Percentiles rank a stretch among this genome's conserved stretches.
Evolutionary conservation across 2,797 vertebrate species (phyloP).

Genomic region (Sebastes baramenuke): DNA sequence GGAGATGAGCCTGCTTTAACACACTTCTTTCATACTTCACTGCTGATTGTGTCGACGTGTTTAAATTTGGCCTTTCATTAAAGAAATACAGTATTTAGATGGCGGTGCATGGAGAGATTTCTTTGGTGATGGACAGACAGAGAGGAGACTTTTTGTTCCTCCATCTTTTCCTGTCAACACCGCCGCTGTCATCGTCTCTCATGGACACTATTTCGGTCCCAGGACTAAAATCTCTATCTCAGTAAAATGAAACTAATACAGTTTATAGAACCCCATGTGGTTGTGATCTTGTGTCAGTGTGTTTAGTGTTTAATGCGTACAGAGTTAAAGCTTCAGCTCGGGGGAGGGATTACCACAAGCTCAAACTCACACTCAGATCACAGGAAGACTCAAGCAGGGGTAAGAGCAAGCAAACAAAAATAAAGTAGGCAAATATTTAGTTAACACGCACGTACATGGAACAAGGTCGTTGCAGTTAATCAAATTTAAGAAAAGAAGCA

Average conservation of each 20-base stretch:
- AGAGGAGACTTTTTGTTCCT: neutral
- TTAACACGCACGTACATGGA: neutral
- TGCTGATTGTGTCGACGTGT: slow-evolving; percentile 7
- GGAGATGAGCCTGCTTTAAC: slow-evolving; percentile 30
- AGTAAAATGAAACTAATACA: slow-evolving; percentile 41
- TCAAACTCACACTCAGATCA: slow-evolving; percentile 52
- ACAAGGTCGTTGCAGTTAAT: slow-evolving; percentile 33
- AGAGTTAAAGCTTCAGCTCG: slow-evolving; percentile 47
- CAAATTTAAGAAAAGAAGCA: slow-evolving; percentile 5
- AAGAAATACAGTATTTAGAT: slow-evolving; percentile 6
- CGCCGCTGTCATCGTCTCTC: slow-evolving; percentile 17
- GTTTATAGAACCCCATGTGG: slow-evolving; percentile 32
- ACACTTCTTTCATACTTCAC: slow-evolving; percentile 9
- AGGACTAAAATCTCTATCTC: slow-evolving; percentile 3
- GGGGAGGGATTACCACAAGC: slow-evolving; percentile 53
- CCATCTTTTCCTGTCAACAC: slow-evolving; percentile 23
- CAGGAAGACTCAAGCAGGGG: slow-evolving; percentile 26
- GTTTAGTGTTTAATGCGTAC: slow-evolving; percentile 38
- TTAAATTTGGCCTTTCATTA: slow-evolving; percentile 8
- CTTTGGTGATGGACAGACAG: neutral
- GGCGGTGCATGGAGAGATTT: neutral
- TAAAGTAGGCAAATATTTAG: slow-evolving; percentile 52
- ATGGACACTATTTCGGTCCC: slow-evolving; percentile 42
- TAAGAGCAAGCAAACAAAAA: slow-evolving; percentile 51
- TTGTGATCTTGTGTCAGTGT: slow-evolving; percentile 50